These are phyloP conservation scores for Eucidaris tribuloides DNA, from an alignment of 35 echinoderm and acorn worm species.

Conservation along the genomic window DNA sequence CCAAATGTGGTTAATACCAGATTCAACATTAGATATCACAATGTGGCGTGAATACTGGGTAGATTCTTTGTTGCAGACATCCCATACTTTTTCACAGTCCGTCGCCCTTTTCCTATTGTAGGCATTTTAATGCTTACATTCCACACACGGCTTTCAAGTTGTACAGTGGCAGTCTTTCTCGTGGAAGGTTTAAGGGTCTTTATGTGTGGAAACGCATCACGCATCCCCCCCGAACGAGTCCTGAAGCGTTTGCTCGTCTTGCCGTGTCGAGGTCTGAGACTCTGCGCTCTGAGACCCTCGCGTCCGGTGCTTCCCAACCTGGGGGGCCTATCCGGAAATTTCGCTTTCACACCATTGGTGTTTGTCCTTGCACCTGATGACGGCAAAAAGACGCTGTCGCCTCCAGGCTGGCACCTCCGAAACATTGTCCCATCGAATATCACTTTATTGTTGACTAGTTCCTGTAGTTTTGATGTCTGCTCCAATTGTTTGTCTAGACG, in stretches of 20 bases:
- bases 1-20: no score
- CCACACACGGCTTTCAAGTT: constrained; percentile 36
- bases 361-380: background rate
- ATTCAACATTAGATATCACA: background rate
- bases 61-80: background rate
- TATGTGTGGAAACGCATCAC: constrained; percentile 66
- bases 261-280: constrained; percentile 46
- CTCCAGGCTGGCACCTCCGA: background rate
- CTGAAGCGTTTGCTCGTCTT: constrained; percentile 41
- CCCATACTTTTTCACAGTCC: background rate
- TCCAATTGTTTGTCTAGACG: constrained; percentile 12
- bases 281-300: constrained; percentile 28
- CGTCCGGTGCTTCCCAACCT: constrained; percentile 46
- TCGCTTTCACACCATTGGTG: constrained; percentile 43
- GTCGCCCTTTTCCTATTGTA: constrained; percentile 24
- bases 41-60: constrained; percentile 6
- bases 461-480: constrained; percentile 30
- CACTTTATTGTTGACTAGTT: constrained; percentile 65
- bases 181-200: constrained; percentile 45
- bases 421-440: constrained; percentile 50
- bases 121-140: constrained; percentile 49
- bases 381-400: background rate
- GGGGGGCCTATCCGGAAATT: constrained; percentile 51
- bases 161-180: constrained; percentile 8
- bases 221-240: constrained; percentile 55